phyloP scores from a whole-genome alignment of 1,140 invertebrate species.

The Eubasilissa regina region DNA sequence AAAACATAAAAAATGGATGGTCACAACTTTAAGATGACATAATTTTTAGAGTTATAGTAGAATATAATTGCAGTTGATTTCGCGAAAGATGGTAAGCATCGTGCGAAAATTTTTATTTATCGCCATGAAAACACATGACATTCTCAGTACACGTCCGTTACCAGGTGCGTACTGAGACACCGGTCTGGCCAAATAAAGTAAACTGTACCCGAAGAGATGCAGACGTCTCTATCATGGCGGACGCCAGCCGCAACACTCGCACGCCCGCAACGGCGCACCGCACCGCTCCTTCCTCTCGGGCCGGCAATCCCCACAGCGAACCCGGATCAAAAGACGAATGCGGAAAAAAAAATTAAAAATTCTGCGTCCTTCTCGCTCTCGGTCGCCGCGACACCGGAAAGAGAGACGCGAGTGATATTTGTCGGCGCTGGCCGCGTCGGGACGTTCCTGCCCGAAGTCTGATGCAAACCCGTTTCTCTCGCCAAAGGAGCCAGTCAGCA shows the following conservation, averaged over 20 bases:
- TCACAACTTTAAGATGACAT: too few species aligned
- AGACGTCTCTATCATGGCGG: constrained; percentile 58
- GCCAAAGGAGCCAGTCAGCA: constrained; percentile 55
- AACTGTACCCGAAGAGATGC: constrained; percentile 44
- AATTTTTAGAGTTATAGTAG: too few species aligned
- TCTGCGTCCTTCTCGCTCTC: constrained; percentile 51
- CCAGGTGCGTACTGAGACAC: constrained; percentile 57
- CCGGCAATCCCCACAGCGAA: background rate
- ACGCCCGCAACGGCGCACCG: background rate
- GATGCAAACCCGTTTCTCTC: constrained; percentile 59
- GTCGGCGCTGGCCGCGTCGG: constrained; percentile 14
- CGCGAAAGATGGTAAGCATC: too few species aligned
- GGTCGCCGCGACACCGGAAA: constrained; percentile 1
- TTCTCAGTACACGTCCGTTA: constrained; percentile 10
- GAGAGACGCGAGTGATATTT: background rate
- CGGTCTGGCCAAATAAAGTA: constrained; percentile 55
- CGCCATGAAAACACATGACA: background rate
- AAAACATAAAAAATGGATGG: too few species aligned
- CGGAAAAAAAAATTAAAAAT: constrained; percentile 29
- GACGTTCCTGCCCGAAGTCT: constrained; percentile 51
- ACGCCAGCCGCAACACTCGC: background rate
- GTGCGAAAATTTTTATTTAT: too few species aligned
- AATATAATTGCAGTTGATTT: too few species aligned
- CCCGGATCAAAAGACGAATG: constrained; percentile 1
- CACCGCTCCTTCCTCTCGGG: background rate